Evolutionary conservation across 2,888 invertebrate species (phyloP).

Genomic region (Melitaea athalia): DNA sequence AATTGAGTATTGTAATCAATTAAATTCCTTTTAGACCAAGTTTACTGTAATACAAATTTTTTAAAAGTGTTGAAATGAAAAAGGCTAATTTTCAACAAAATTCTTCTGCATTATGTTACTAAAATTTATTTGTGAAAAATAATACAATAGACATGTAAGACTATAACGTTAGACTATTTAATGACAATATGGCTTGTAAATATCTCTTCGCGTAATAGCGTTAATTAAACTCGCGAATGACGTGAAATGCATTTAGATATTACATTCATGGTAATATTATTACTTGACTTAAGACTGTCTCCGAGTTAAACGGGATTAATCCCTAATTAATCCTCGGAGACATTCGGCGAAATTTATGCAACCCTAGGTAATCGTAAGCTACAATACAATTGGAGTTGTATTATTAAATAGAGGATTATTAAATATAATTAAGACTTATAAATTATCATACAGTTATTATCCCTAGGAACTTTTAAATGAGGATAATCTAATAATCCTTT

Average conservation of each 20-base stretch:
- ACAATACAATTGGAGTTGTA: not conserved
- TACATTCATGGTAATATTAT: conserved; percentile 16
- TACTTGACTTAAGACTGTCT: conserved; percentile 18
- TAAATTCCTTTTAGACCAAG: too few relatives aligned
- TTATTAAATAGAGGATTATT: not conserved
- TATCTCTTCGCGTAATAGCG: not conserved
- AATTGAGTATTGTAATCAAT: too few relatives aligned
- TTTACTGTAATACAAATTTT: too few relatives aligned
- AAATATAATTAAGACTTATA: not conserved
- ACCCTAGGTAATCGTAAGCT: conserved; percentile 10
- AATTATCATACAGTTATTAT: not conserved
- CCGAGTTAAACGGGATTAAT: conserved; percentile 21
- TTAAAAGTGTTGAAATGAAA: too few relatives aligned
- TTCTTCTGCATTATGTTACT: not conserved
- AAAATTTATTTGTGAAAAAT: too few relatives aligned
- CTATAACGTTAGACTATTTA: not conserved
- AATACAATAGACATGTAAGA: too few relatives aligned
- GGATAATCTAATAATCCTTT: too few relatives aligned
- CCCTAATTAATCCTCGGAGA: conserved; percentile 20
- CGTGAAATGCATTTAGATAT: conserved; percentile 5
- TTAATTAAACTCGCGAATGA: not conserved
- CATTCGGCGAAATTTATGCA: conserved; percentile 19
- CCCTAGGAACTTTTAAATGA: too few relatives aligned
- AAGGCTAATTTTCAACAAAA: too few relatives aligned
- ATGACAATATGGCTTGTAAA: not conserved